Base-by-base conservation (phyloP, 1,140 invertebrate genomes). In the Melipona quadrifasciata region DNA sequence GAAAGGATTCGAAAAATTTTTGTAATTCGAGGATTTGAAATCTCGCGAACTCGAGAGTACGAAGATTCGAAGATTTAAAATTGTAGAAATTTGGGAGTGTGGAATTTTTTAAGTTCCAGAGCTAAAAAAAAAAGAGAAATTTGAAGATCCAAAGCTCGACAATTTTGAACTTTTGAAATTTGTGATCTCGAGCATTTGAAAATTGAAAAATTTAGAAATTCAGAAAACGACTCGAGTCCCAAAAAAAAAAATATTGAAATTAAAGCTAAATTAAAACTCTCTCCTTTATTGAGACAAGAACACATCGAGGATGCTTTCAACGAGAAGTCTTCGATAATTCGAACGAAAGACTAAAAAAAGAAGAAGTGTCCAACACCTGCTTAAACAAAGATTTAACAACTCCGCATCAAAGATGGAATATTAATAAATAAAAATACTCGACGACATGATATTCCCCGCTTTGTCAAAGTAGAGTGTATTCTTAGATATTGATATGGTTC, bases 401-500 rank as follows among this genome's bases (percentile, higher is more conserved):
- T 53, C 10, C 11, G 47, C 17, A 39, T 72, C 70, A 53, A 72
- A 72, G 70, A n/a, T 11, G 16, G 24, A 47, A 31, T 70, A 39
- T 55, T 65, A 53, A 53, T 21, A 34, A 70, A 39, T 27, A 34
- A 31, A 27, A 10, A 47, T 47, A 47, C 39, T 47, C 39, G 39
- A 47, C 6, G 5, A 14, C 27, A 81, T n/a, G 31, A 53, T 27
- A 53, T 51, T 65, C 4, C 55, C 39, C 17, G n/a, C 27, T 39
- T 65, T 55, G n/a, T 74, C 21, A 39, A 21, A 64, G 2, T 17
- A 10, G 19, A 14, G 51, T 1, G 3, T 21, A 51, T n/a, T 19
- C 17, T 53, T 53, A 64, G 34, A 53, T 34, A 71, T 85, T 21
- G 47, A 58, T n/a, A n/a, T 58, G 31, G 65, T 34, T 64, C 72